Evolutionary conservation across 2,797 vertebrate genomes (phyloP).

Genomic region (Chelonia mydas): DNA sequence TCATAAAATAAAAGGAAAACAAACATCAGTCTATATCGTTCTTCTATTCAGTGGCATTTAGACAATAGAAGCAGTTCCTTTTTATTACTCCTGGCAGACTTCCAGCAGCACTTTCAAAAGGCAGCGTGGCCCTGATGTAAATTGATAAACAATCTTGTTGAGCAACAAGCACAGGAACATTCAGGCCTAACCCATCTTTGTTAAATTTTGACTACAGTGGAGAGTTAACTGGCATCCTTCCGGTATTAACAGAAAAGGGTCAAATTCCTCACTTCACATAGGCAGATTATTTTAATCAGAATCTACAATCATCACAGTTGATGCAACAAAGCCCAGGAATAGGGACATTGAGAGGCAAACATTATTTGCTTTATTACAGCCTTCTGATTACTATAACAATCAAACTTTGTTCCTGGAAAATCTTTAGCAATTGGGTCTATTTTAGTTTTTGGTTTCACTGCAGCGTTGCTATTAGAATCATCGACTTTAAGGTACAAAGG

Average conservation of each 20-base stretch:
- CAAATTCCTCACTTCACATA: constrained; percentile 26
- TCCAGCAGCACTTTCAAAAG: constrained; percentile 64
- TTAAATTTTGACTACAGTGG: constrained; percentile 46
- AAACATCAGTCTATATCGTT: constrained; percentile 56
- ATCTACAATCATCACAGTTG: neutral
- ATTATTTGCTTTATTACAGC: constrained; percentile 21
- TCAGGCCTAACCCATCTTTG: constrained; percentile 42
- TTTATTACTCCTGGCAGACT: constrained; percentile 51
- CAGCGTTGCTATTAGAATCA: too few species aligned
- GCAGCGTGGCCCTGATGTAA: neutral
- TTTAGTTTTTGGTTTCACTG: neutral
- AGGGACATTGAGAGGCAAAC: neutral
- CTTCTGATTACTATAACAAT: neutral
- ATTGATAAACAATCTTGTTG: constrained; percentile 63
- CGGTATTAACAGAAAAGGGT: constrained; percentile 36
- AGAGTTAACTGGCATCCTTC: constrained; percentile 49
- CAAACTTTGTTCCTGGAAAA: neutral
- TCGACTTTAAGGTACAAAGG: too few species aligned
- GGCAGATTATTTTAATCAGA: constrained; percentile 26
- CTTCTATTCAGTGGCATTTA: constrained; percentile 32
- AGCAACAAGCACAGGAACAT: constrained; percentile 52
- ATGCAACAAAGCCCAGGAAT: constrained; percentile 7
- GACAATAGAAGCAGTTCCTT: constrained; percentile 27
- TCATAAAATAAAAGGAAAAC: constrained; percentile 61
- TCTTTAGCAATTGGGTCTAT: neutral